phyloP scores from a whole-genome alignment of 2,113 vertebrate genomes.

The Pluvianellus socialis region DNA sequence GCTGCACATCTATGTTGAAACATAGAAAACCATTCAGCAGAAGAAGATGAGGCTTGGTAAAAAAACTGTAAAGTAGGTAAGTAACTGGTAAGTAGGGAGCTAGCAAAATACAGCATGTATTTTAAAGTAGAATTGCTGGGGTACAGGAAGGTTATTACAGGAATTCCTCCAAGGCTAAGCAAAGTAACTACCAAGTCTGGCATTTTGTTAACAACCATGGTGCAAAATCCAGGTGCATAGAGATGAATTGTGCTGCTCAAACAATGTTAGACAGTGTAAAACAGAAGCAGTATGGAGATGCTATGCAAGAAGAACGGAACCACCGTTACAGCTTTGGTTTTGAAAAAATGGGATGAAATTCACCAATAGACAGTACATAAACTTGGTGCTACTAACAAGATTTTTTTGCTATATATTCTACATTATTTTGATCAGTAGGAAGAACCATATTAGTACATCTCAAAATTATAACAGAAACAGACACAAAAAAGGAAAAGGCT shows the following conservation, averaged over 20 bases:
- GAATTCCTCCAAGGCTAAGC: neutral
- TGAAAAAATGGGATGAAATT: neutral
- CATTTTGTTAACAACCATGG: neutral
- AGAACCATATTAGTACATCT: neutral
- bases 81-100: neutral
- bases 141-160: neutral
- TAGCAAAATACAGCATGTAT: neutral
- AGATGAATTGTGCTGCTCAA: neutral
- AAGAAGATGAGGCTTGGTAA: neutral
- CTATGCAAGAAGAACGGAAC: neutral
- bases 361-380: neutral
- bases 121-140: neutral
- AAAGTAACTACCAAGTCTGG: neutral
- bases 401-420: neutral
- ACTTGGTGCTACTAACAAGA: neutral
- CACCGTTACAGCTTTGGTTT: neutral
- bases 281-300: neutral
- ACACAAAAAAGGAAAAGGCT: neutral
- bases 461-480: neutral
- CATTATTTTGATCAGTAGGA: neutral
- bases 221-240: neutral
- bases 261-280: neutral
- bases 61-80: neutral
- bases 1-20: fast-evolving
- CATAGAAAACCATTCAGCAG: neutral